These are phyloP conservation scores for Hesperophylax magnus DNA, from an alignment of 1,140 invertebrate species.

Conservation along the genomic window DNA sequence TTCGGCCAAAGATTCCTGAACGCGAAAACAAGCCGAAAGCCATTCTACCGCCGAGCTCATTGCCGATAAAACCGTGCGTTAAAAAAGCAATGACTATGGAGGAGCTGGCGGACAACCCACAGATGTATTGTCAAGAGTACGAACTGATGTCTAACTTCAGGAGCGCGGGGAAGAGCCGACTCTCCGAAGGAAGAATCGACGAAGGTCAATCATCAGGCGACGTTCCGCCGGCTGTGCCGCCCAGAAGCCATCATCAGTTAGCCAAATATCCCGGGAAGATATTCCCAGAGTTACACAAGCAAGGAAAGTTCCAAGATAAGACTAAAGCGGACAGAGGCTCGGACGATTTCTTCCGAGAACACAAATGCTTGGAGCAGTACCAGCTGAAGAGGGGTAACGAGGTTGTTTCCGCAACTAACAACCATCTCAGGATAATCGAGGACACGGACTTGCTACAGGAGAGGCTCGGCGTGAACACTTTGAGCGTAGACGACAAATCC, in stretches of 20 bases:
- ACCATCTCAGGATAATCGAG: conserved; percentile 31
- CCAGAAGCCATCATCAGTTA: conserved; percentile 56
- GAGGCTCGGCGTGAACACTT: neutral
- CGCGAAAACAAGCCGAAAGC: conserved; percentile 47
- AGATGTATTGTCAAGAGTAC: conserved; percentile 63
- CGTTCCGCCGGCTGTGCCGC: conserved; percentile 65
- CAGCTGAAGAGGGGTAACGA: conserved; percentile 33
- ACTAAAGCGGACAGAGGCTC: conserved; percentile 14
- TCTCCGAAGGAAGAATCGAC: conserved; percentile 17
- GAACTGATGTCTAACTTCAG: conserved; percentile 67
- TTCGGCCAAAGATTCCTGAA: conserved; percentile 59
- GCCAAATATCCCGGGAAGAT: conserved; percentile 24
- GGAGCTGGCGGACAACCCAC: conserved; percentile 37
- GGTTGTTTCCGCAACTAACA: neutral
- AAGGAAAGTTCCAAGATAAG: conserved; percentile 25
- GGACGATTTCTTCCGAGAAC: conserved; percentile 28
- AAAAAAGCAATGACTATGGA: conserved; percentile 24
- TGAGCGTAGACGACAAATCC: neutral
- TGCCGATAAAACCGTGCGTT: neutral
- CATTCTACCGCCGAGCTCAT: conserved; percentile 34
- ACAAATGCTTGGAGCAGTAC: conserved; percentile 52
- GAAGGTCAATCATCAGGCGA: neutral
- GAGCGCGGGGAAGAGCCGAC: conserved; percentile 62
- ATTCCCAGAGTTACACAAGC: neutral
- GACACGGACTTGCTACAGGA: conserved; percentile 20